These are phyloP conservation scores for Epicampocera succincta DNA, from an alignment of 2,888 invertebrate species.

Conservation along the genomic window DNA sequence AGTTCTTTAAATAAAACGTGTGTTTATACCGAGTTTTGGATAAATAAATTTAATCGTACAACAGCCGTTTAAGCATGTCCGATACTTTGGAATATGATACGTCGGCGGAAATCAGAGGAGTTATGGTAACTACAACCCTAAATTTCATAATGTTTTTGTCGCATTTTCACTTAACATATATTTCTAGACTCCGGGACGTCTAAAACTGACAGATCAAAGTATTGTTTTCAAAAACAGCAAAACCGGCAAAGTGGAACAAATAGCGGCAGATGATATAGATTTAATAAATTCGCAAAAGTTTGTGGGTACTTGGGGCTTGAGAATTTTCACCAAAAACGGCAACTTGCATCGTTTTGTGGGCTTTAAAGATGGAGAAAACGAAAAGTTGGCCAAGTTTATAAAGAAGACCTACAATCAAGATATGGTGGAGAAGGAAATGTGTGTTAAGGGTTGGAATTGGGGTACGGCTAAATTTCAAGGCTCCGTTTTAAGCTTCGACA, in stretches of 20 bases:
- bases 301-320: conserved; percentile 93
- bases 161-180: background rate
- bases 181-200: conserved; percentile 91
- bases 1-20: conserved; percentile 37
- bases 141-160: background rate
- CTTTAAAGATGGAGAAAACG: conserved; percentile 95
- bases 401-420: conserved; percentile 91
- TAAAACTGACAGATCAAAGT: conserved; percentile 95
- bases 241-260: conserved; percentile 97
- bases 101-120: conserved; percentile 91
- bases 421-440: conserved; percentile 94
- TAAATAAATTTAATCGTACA: background rate
- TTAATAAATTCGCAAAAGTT: conserved; percentile 95
- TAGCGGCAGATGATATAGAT: conserved; percentile 92
- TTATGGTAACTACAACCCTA: conserved; percentile 86
- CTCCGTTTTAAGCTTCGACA: conserved; percentile 91
- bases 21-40: conserved; percentile 14
- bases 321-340: conserved; percentile 95
- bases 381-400: conserved; percentile 95
- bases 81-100: conserved; percentile 96
- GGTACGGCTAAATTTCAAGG: conserved; percentile 97
- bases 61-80: conserved; percentile 81
- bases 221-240: conserved; percentile 97
- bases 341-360: conserved; percentile 95
- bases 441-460: conserved; percentile 99